These are phyloP conservation scores for Puma concolor DNA, from an alignment of 2,113 vertebrate species.

Conservation along the genomic window DNA sequence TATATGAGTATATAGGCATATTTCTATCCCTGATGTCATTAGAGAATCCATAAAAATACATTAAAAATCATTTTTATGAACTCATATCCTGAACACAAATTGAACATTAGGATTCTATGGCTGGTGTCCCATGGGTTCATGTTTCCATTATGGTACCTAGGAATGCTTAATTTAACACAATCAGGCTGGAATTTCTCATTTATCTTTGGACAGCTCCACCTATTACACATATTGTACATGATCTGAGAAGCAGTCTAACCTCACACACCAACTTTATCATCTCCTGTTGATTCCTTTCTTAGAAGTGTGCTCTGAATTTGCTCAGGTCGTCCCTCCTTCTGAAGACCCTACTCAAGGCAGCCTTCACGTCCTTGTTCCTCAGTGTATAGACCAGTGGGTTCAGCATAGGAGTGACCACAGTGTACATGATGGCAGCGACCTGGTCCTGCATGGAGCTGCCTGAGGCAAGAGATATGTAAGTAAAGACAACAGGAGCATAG, in stretches of 20 bases:
- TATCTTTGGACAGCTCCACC: background rate
- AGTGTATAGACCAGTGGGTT: constrained; percentile 68
- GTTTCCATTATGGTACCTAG: background rate
- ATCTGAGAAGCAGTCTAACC: background rate
- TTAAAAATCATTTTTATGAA: background rate
- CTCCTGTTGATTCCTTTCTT: background rate
- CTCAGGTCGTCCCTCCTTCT: background rate
- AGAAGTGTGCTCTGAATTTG: background rate
- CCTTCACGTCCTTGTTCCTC: constrained; percentile 65
- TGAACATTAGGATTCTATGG: background rate
- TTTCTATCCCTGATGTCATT: background rate
- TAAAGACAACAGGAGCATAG: constrained; percentile 33
- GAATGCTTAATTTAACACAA: background rate
- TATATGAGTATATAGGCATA: background rate
- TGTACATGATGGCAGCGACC: constrained; percentile 61
- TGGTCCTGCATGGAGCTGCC: background rate
- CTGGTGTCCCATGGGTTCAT: background rate
- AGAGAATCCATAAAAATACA: background rate
- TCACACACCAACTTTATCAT: background rate
- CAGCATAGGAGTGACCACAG: constrained; percentile 36
- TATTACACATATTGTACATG: background rate
- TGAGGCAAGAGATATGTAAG: background rate
- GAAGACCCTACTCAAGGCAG: background rate
- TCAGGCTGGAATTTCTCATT: background rate
- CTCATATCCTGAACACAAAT: fast-evolving